A percentile compares a stretch with the other conserved stretches of the same genome.
phyloP scores from a whole-genome alignment of 2,888 invertebrate species.

The Hydriomena furcata region DNA sequence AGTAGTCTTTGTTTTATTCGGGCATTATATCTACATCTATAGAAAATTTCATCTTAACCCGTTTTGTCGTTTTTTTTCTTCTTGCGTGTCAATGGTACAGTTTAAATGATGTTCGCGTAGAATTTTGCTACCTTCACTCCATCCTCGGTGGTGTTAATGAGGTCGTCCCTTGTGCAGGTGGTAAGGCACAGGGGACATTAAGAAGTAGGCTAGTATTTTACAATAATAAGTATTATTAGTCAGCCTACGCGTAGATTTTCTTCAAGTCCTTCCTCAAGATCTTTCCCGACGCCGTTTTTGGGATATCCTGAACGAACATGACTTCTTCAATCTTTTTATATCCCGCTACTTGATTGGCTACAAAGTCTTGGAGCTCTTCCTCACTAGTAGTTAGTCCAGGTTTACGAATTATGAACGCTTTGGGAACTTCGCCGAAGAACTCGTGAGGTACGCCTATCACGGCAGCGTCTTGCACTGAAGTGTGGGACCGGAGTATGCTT shows the following conservation, averaged over 20 bases:
- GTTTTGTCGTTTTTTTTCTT: no score
- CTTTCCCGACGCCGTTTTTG: constrained; percentile 91
- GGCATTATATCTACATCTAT: no score
- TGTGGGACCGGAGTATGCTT: constrained; percentile 88
- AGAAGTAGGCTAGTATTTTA: no score
- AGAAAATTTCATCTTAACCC: no score
- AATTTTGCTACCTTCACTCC: no score
- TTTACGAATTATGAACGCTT: constrained; percentile 88
- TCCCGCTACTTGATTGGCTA: constrained; percentile 88
- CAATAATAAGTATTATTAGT: no score
- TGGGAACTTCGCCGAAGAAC: constrained; percentile 89
- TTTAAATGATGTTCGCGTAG: no score
- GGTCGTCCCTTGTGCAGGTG: no score
- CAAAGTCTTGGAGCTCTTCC: constrained; percentile 76
- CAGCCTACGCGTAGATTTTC: constrained; percentile 64
- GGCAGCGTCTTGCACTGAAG: constrained; percentile 91
- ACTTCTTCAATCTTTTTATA: constrained; percentile 90
- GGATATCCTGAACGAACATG: constrained; percentile 86
- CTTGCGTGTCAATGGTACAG: no score
- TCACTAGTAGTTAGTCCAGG: constrained; percentile 69
- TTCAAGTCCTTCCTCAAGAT: constrained; percentile 88
- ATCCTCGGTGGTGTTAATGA: no score
- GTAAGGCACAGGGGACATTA: no score
- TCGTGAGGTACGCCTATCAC: constrained; percentile 92
- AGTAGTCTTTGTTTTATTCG: no score